These are phyloP conservation scores for Crotalus horridus DNA, from an alignment of 2,113 vertebrate species.

Conservation along the genomic window DNA sequence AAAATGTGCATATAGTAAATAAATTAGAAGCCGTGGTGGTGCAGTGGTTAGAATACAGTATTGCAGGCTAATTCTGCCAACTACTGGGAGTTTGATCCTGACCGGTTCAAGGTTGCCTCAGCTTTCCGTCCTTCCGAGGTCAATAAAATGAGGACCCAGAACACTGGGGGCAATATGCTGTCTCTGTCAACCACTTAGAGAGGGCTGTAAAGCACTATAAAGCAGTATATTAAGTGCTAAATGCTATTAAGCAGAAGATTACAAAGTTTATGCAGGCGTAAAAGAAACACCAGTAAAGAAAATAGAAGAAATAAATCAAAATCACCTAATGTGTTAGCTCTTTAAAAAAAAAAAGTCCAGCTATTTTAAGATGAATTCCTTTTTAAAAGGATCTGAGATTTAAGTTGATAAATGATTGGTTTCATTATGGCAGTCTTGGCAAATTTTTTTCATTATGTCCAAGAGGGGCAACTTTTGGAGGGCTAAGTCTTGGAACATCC, in stretches of 20 bases:
- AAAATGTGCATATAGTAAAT: constrained; percentile 3
- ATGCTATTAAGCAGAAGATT: not conserved
- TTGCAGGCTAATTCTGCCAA: not conserved
- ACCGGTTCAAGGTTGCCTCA: not conserved
- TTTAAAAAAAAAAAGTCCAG: not conserved
- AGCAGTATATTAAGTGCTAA: no score
- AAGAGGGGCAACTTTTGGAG: no score
- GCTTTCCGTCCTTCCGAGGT: no score
- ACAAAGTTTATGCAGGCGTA: constrained; percentile 45
- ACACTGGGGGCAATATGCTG: no score
- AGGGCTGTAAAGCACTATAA: no score
- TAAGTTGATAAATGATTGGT: not conserved
- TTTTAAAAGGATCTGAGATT: not conserved
- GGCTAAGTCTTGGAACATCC: no score
- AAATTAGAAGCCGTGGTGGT: not conserved
- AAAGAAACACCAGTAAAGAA: constrained; percentile 47
- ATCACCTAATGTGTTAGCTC: not conserved
- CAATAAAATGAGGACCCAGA: no score
- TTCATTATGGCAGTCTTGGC: not conserved
- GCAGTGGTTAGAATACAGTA: not conserved
- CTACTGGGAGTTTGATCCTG: not conserved
- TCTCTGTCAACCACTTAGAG: no score
- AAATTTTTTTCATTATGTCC: no score
- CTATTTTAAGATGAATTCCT: not conserved
- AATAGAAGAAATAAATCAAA: constrained; percentile 30